phyloP scores from a whole-genome alignment of 2,888 invertebrate genomes.

The Polietes domitor region DNA sequence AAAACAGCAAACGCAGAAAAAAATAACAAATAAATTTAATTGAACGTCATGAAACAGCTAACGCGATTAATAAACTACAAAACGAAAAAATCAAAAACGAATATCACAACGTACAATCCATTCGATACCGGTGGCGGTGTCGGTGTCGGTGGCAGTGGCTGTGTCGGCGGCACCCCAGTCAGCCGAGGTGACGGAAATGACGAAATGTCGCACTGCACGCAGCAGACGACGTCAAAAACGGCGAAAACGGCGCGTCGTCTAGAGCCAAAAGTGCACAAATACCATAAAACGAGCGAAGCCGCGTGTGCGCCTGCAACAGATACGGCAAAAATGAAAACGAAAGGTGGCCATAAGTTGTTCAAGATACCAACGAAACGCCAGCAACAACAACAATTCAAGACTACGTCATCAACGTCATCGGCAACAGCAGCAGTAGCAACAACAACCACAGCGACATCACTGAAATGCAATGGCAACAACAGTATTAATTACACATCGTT shows the following conservation, averaged over 20 bases:
- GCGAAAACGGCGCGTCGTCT: slow-evolving; percentile 42
- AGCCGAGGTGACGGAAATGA: slow-evolving; percentile 56
- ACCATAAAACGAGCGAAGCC: slow-evolving; percentile 67
- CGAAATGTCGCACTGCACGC: slow-evolving; percentile 60
- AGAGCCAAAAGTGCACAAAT: slow-evolving; percentile 73
- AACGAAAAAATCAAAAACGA: slow-evolving; percentile 68
- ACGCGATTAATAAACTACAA: slow-evolving; percentile 73
- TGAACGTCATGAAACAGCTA: slow-evolving; percentile 74
- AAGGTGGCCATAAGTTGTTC: slow-evolving; percentile 47
- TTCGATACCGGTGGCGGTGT: slow-evolving; percentile 69
- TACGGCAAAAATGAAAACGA: slow-evolving; percentile 59
- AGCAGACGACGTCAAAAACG: slow-evolving; percentile 48
- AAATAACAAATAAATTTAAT: slow-evolving; percentile 35
- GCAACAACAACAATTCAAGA: no score
- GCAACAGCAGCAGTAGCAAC: background rate
- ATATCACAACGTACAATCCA: slow-evolving; percentile 70
- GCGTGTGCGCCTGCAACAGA: background rate
- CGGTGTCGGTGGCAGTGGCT: slow-evolving; percentile 64
- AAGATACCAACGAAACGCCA: slow-evolving; percentile 34
- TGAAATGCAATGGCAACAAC: slow-evolving; percentile 61
- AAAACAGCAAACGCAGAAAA: background rate
- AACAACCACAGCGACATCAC: slow-evolving; percentile 31
- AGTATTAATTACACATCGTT: slow-evolving; percentile 77
- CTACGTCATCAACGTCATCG: slow-evolving; percentile 18
- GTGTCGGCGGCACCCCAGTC: background rate